Evolutionary conservation across 2,797 vertebrate genomes (phyloP), one percentile per base, ranked within the genome.

Genomic region (Alectoris magna): DNA sequence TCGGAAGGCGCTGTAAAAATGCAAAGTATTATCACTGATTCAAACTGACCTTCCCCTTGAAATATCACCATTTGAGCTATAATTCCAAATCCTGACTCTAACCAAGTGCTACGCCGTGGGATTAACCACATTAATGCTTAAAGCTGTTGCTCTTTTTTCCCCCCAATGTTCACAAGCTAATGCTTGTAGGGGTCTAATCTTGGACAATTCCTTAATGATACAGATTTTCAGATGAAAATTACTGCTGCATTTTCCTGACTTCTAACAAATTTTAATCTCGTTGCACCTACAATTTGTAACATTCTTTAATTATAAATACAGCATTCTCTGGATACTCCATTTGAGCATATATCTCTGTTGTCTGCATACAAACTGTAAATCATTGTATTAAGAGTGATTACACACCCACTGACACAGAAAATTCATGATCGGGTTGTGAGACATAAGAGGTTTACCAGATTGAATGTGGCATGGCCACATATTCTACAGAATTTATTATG

Each of bases 71-170:
- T 96, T 96, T 96, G 95, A 97, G 96, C 96, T 95, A 87, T 97
- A 97, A 97, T 96, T 96, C 96, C 93, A 97, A 97, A 97, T 97
- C 95, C 96, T 95, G 95, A 94, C 91, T 96, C 95, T 87, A 95
- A 97, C 94, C 96, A 97, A 97, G 97, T 97, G 95, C 96, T 96
- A 96, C 84, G 58, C 87, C 55, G n/a, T 93, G 86, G 95, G 96
- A 97, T 97, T 97, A 97, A 97, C 96, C 95, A 97, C 96, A 96
- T 94, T 97, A 97, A 97, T 97, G 95, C 96, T 92, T 96, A 97
- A 97, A 96, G 96, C 97, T 96, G 96, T 95, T 97, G 96, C 94
- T 95, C 94, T 96, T 96, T 96, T 95, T 86, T 31, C 0, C 17
- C 34, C 88, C 92, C 82, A 83, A 69, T 85, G 90, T 94, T 95